Evolutionary conservation across 2,888 invertebrate species (phyloP), one percentile per base, ranked within the genome.

Genomic region (Clunio marinus): DNA sequence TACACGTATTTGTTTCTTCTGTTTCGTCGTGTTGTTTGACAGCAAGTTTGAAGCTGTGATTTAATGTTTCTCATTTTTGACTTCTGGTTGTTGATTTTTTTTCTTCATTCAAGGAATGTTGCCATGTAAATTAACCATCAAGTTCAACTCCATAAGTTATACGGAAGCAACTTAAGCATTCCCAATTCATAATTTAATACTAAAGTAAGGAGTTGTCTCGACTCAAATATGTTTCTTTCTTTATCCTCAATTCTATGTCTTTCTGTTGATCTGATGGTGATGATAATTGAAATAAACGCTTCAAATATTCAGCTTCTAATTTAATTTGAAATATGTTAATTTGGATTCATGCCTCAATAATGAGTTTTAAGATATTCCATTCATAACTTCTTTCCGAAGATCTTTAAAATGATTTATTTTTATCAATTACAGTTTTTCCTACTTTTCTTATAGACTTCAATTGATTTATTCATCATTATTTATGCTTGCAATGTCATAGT

Each of bases 131-230:
- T 51, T 51, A 51, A 51, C 51, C 51, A 41, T 2, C 51, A 10
- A 32, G 7, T 32, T 32, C 32, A 32, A 32, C 32, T 32, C 32
- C 32, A 32, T 32, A 5, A 15, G 51, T 22, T 8, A 20, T 51
- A 51, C 51, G 51, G 51, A 51, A 51, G 51, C 51, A 7, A 22
- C 51, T 17, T 7, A 41, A 51, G 7, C 41, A 41, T 41, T 41
- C 22, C 17, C 51, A n/a, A 51, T 51, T 51, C 51, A 51, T 51
- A 51, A 51, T 51, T 51, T 51, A 51, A 51, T 51, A n/a, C n/a
- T n/a, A n/a, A n/a, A n/a, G n/a, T n/a, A 51, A 51, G 51, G 51
- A 51, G 51, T 51, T 17, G 51, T 51, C 17, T 17, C 17, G 51
- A 2, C 7, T 32, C 35, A 13, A 32, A 32, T 5, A 32, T n/a